Percentiles rank a stretch among this genome's conserved stretches.
Conservation (phyloP, 2,113 vertebrate genomes). For the Opisthocomus hoazin region DNA sequence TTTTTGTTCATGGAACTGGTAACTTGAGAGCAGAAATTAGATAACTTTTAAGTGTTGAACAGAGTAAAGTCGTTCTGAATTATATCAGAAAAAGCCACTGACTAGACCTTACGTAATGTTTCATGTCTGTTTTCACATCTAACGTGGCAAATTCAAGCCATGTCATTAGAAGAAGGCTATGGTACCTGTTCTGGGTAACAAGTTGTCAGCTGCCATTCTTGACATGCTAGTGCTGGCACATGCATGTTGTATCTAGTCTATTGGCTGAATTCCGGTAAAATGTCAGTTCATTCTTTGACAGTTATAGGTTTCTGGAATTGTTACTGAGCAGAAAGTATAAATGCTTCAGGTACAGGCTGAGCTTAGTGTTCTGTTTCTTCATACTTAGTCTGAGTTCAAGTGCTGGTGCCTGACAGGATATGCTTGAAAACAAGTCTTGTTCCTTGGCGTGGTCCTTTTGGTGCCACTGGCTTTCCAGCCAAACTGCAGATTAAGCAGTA, state of each 20-base stretch:
- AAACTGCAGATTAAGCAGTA: neutral
- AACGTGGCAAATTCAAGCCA: neutral
- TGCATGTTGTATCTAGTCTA: rapidly evolving
- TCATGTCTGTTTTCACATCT: neutral
- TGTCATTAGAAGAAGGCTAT: neutral
- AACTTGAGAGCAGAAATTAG: neutral
- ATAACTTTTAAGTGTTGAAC: neutral
- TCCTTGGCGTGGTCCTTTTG: neutral
- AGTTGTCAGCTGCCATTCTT: neutral
- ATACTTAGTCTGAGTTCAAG: neutral
- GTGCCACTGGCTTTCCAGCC: neutral
- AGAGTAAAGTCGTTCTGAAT: neutral
- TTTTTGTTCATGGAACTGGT: neutral
- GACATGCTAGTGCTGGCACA: neutral
- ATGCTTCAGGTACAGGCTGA: neutral
- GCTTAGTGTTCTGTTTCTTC: neutral
- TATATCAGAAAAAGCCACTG: neutral
- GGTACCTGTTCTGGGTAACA: neutral
- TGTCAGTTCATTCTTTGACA: neutral
- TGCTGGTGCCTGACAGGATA: neutral
- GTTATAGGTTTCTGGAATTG: neutral
- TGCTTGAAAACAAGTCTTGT: neutral
- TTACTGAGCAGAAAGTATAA: neutral
- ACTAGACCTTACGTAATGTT: neutral
- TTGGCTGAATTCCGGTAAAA: neutral